Evolutionary conservation across 2,888 invertebrate species (phyloP), one percentile per base, ranked within the genome.

Genomic region (Drosophila pseudotakahashii): DNA sequence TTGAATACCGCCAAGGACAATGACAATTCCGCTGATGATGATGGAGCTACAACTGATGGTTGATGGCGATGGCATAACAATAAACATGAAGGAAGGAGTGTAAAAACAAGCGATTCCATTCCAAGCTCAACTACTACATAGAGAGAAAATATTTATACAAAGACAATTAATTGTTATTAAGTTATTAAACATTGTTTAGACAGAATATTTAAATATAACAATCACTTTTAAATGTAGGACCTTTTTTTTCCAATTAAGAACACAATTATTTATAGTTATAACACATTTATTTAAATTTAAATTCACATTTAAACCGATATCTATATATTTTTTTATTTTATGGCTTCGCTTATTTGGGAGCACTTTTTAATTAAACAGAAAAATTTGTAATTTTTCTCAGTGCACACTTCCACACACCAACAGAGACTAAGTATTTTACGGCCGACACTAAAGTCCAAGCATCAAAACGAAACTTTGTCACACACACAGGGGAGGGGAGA

Each of bases 391-490:
- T 16, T 39, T 58, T 58, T 14, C 6, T 16, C 30, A 41, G 30
- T 59, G 58, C 30, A 39, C 58, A 9, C 58, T 39, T n/a, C 19
- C 57, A 32, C 26, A 48, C 39, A 47, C 52, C 44, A 50, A 34
- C 44, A 59, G 42, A 69, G 64, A 79, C 75, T 75, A 81, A 79
- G 75, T 79, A 79, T 79, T 79, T 81, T 81, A 81, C 77, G 64
- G 69, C 51, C 58, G 64, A 44, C 66, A 78, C 80, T 78, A 78
- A 78, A 79, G 75, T 74, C 58, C 69, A 69, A 76, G 69, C 79
- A 81, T 67, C 81, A 70, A 76, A 81, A 48, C 45, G 64, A 73
- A 81, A 79, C 79, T 81, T 79, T 81, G 82, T 79, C 77, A 79
- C 82, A 73, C 54, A 68, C 34, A 42, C 23, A 13, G 19, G n/a